phyloP scores from a whole-genome alignment of 2,888 invertebrate genomes.

The Uropetala carovei region DNA sequence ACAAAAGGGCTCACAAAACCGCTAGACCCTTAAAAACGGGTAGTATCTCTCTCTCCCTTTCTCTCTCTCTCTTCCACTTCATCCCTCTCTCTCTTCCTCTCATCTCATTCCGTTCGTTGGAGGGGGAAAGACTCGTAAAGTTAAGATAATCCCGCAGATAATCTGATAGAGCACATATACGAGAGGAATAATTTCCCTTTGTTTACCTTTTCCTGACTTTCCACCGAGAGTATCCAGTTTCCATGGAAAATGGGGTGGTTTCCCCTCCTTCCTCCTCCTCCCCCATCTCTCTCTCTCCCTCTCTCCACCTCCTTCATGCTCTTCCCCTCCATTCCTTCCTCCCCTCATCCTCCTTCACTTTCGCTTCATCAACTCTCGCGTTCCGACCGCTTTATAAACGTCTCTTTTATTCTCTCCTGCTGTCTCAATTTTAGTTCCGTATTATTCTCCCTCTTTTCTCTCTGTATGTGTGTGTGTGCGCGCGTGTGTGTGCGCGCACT shows the following conservation, averaged over 20 bases:
- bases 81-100: too few relatives aligned
- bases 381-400: not conserved
- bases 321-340: not conserved
- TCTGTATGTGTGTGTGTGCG: too few relatives aligned
- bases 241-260: not conserved
- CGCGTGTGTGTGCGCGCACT: too few relatives aligned
- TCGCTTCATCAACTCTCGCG: not conserved
- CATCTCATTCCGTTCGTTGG: not conserved
- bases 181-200: slow-evolving; percentile 40
- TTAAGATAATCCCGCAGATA: slow-evolving; percentile 40
- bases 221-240: not conserved
- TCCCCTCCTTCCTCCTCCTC: not conserved
- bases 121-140: slow-evolving; percentile 23
- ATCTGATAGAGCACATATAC: not conserved
- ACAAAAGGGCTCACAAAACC: not conserved
- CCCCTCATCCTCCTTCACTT: not conserved
- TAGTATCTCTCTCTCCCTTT: too few relatives aligned
- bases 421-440: too few relatives aligned
- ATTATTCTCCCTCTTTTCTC: too few relatives aligned
- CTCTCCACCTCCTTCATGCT: too few relatives aligned
- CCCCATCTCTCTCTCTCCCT: not conserved
- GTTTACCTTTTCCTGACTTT: slow-evolving; percentile 11
- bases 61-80: too few relatives aligned
- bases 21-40: too few relatives aligned
- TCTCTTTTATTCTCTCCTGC: not conserved